These are phyloP conservation scores for Bombyx mandarina DNA, from an alignment of 1,140 invertebrate genomes.

Conservation along the genomic window DNA sequence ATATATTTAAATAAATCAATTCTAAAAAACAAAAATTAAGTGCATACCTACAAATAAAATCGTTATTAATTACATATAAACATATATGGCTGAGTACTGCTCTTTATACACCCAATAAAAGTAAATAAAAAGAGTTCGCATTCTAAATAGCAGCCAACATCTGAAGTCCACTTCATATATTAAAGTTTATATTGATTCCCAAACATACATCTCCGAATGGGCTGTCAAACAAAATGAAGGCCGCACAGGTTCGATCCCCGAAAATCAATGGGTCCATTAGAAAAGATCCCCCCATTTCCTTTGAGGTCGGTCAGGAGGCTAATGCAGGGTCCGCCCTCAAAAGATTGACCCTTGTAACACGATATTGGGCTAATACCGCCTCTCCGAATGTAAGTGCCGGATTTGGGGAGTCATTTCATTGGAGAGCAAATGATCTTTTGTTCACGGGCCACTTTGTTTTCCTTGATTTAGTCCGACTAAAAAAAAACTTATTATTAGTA, in stretches of 20 bases:
- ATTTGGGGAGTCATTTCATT: slow-evolving; percentile 9
- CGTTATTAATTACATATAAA: no score
- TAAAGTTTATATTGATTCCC: no score
- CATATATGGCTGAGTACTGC: no score
- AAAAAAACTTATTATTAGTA: no score
- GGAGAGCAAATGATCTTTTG: slow-evolving; percentile 3
- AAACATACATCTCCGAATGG: neutral
- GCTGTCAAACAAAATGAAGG: slow-evolving; percentile 1
- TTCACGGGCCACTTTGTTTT: neutral
- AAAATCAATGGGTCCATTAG: slow-evolving; percentile 41
- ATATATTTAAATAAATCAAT: no score
- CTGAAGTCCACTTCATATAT: no score
- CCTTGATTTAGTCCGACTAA: no score
- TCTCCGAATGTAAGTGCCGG: slow-evolving; percentile 1
- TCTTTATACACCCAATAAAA: no score
- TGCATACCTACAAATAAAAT: no score
- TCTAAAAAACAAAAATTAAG: no score
- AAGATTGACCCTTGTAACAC: slow-evolving; percentile 31
- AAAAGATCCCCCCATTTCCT: slow-evolving; percentile 24
- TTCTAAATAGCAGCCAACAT: no score
- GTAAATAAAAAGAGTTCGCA: no score
- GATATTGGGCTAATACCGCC: slow-evolving; percentile 10
- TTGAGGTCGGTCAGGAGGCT: slow-evolving; percentile 30
- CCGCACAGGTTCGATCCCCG: slow-evolving; percentile 22
- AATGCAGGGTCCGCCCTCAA: slow-evolving; percentile 27